Evolutionary conservation across 2,888 invertebrate species (phyloP).

Genomic region (Frankliniella intonsa): DNA sequence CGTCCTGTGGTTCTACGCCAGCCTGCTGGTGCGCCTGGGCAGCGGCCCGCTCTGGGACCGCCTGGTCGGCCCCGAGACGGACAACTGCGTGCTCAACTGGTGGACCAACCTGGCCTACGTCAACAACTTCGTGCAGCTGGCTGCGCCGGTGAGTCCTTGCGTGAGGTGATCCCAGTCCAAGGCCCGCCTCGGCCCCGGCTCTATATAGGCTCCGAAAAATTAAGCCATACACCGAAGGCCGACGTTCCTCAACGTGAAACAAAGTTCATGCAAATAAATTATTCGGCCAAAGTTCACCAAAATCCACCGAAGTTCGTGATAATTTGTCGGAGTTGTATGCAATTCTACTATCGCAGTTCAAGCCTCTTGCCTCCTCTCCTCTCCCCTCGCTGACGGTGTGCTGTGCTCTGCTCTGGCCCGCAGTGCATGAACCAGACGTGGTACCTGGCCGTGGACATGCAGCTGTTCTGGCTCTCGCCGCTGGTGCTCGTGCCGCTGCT

Average conservation of each 20-base stretch:
- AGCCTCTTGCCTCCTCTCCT: background rate
- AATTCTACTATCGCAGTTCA: background rate
- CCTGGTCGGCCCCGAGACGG: constrained; percentile 36
- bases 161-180: background rate
- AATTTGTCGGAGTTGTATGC: no score
- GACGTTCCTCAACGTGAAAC: no score
- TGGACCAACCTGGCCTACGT: constrained; percentile 40
- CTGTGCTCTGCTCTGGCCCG: constrained; percentile 38
- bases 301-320: no score
- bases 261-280: no score
- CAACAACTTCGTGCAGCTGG: constrained; percentile 47
- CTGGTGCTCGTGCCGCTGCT: constrained; percentile 51
- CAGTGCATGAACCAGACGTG: constrained; percentile 55
- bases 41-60: constrained; percentile 39
- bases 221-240: no score
- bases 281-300: no score
- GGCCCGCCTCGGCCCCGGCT: background rate
- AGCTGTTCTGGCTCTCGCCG: constrained; percentile 54
- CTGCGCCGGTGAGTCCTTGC: constrained; percentile 52
- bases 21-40: constrained; percentile 48
- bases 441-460: constrained; percentile 58
- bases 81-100: constrained; percentile 38
- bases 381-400: background rate
- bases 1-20: constrained; percentile 50
- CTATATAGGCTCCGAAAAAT: no score